A percentile compares a stretch with the other conserved stretches of the same genome.
phyloP scores from a whole-genome alignment of 1,140 invertebrate species.

The Thalassaphorura encarpata region DNA sequence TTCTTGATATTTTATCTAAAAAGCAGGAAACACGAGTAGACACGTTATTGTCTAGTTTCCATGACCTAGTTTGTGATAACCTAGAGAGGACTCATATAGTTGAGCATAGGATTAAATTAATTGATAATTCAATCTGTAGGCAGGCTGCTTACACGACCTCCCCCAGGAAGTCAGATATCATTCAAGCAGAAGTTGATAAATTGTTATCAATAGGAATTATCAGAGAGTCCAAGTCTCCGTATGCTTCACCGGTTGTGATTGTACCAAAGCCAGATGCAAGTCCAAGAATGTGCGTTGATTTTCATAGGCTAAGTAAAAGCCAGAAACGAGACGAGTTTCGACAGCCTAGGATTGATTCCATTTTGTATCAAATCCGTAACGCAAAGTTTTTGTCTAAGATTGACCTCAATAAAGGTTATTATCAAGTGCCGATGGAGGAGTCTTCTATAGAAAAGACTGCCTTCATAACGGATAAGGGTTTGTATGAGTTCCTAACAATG shows the following conservation, averaged over 20 bases:
- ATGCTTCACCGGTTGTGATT: constrained; percentile 8
- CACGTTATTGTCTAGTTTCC: not conserved
- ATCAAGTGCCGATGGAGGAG: constrained; percentile 10
- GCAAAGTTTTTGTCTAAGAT: constrained; percentile 8
- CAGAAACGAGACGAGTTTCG: constrained; percentile 7
- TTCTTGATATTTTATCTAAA: too few species aligned
- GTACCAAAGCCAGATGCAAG: constrained; percentile 3
- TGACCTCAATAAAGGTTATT: constrained; percentile 19
- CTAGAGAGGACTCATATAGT: constrained; percentile 5
- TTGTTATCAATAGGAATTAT: constrained; percentile 17
- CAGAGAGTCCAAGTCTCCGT: not conserved
- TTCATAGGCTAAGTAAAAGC: constrained; percentile 3
- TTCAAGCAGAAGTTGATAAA: constrained; percentile 1
- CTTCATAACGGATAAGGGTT: constrained; percentile 33
- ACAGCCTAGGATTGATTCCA: constrained; percentile 2
- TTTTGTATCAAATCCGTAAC: constrained; percentile 2
- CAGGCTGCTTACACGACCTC: not conserved
- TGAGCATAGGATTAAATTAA: not conserved
- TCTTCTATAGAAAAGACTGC: constrained; percentile 30
- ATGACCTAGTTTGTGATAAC: not conserved
- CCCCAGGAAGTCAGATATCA: constrained; percentile 2
- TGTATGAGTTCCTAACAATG: constrained; percentile 37
- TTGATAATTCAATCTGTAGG: not conserved
- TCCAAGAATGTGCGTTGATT: constrained; percentile 9
- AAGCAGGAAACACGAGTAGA: not conserved